Evolutionary conservation across 2,888 invertebrate species (phyloP).

Genomic region (Melanotus villosus): DNA sequence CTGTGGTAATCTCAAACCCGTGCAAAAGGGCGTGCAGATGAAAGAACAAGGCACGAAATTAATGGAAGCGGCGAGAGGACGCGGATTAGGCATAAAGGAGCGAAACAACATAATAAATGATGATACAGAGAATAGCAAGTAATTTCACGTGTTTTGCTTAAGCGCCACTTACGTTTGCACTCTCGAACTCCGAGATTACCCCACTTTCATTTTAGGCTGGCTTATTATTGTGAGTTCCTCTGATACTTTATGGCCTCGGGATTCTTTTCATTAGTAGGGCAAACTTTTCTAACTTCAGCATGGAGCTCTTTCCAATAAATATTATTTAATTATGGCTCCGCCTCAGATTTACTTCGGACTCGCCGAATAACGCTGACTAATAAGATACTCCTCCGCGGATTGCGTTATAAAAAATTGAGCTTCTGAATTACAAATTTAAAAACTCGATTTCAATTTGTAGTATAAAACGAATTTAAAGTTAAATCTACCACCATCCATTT

Average conservation of each 20-base stretch:
- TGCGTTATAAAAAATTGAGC: conserved; percentile 16
- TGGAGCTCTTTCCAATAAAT: conserved; percentile 23
- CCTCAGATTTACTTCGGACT: background rate
- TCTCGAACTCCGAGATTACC: conserved; percentile 6
- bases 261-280: conserved; percentile 19
- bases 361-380: conserved; percentile 7
- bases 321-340: conserved; percentile 13
- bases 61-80: conserved; percentile 31
- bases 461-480: no score
- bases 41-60: conserved; percentile 36
- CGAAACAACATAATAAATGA: conserved; percentile 25
- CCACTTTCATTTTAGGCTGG: conserved; percentile 1
- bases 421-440: conserved; percentile 3
- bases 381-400: background rate
- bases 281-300: conserved; percentile 11
- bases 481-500: no score
- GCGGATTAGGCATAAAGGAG: conserved; percentile 35
- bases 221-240: background rate
- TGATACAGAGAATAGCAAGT: conserved; percentile 25
- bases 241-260: conserved; percentile 5
- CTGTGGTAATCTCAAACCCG: conserved; percentile 31
- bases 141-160: conserved; percentile 25
- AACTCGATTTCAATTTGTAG: background rate
- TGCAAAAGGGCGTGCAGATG: conserved; percentile 38
- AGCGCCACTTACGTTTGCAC: conserved; percentile 19